Conservation (phyloP, 2,113 vertebrate genomes). For the Rostratula benghalensis region DNA sequence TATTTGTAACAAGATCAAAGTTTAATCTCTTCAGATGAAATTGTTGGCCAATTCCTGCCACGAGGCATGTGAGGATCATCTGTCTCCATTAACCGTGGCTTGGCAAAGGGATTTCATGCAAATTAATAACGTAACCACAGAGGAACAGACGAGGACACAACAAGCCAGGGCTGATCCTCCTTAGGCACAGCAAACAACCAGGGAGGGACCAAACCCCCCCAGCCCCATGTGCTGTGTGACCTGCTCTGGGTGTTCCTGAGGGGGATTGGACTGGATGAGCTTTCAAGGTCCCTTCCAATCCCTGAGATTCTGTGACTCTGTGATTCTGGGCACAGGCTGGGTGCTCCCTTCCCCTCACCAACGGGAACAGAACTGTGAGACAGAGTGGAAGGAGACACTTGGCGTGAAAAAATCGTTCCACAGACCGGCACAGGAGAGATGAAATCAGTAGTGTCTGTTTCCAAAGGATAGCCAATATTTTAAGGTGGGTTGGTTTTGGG, state of each 20-base stretch:
- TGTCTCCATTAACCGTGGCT: slow-evolving; percentile 64
- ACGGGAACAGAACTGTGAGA: not conserved
- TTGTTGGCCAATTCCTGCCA: slow-evolving; percentile 51
- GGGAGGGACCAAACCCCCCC: not conserved
- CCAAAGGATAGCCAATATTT: not conserved
- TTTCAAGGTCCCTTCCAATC: too few relatives aligned
- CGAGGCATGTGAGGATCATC: slow-evolving; percentile 51
- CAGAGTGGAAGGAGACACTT: not conserved
- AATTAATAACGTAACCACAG: slow-evolving; percentile 39
- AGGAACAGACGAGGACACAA: slow-evolving; percentile 26
- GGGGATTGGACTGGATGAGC: too few relatives aligned
- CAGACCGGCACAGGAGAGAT: fast-evolving
- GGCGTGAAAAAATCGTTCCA: not conserved
- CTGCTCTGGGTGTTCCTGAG: too few relatives aligned
- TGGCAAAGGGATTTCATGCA: slow-evolving; percentile 60
- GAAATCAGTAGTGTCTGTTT: not conserved
- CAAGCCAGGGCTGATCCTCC: not conserved
- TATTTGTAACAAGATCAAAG: slow-evolving; percentile 62
- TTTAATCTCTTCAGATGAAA: slow-evolving; percentile 71
- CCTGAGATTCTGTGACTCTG: too few relatives aligned
- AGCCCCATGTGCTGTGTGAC: too few relatives aligned
- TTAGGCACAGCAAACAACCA: not conserved
- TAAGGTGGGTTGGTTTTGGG: not conserved
- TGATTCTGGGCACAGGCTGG: fast-evolving
- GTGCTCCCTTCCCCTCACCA: fast-evolving